These are phyloP conservation scores for Netta rufina DNA, from an alignment of 2,797 vertebrate species.

Conservation along the genomic window DNA sequence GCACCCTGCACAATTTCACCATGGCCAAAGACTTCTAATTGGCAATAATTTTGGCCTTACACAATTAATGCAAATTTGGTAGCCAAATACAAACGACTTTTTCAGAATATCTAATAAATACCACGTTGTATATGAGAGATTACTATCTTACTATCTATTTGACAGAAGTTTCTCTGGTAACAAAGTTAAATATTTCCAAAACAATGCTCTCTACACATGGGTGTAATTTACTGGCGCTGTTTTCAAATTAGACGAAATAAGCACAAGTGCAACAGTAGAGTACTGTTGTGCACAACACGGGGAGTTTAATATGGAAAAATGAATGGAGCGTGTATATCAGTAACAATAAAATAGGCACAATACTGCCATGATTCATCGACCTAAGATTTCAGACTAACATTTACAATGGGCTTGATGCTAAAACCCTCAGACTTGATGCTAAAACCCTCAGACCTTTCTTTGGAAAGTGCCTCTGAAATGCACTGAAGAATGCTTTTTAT, in stretches of 20 bases:
- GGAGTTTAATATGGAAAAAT: slow-evolving; percentile 10
- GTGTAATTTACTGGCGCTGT: slow-evolving; percentile 27
- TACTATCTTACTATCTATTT: slow-evolving; percentile 2
- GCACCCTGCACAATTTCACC: background rate
- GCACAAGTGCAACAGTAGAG: slow-evolving; percentile 11
- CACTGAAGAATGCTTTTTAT: slow-evolving; percentile 32
- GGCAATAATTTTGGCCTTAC: slow-evolving; percentile 32
- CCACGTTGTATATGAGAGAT: background rate
- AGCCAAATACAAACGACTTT: background rate
- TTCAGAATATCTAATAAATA: background rate
- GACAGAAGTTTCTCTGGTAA: slow-evolving; percentile 67
- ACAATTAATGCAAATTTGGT: slow-evolving; percentile 37
- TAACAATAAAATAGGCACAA: slow-evolving; percentile 22
- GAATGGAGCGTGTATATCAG: background rate
- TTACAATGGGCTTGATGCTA: background rate
- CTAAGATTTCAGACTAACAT: background rate
- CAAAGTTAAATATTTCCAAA: slow-evolving; percentile 69
- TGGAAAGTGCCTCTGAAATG: slow-evolving; percentile 22
- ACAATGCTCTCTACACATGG: slow-evolving; percentile 45
- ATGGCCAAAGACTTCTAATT: background rate
- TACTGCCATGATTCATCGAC: background rate
- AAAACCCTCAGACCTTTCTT: slow-evolving; percentile 25
- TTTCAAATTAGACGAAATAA: slow-evolving; percentile 59
- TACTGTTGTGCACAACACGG: slow-evolving; percentile 21
- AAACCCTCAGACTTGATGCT: slow-evolving; percentile 10